Percentiles rank a stretch among this genome's conserved stretches.
These are phyloP conservation scores for Molossus alvarezi DNA, from an alignment of 2,797 vertebrate species.

Conservation along the genomic window DNA sequence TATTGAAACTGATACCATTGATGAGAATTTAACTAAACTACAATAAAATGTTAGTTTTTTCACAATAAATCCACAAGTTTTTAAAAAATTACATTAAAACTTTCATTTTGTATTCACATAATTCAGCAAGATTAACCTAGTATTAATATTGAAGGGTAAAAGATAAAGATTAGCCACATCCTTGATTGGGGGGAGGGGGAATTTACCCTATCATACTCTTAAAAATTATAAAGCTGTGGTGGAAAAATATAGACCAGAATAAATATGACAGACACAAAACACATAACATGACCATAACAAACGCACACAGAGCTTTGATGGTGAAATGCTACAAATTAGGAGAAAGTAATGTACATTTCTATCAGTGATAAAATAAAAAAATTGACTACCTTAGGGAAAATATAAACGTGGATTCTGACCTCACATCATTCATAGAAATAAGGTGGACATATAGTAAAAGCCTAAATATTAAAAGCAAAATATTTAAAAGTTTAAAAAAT, in stretches of 20 bases:
- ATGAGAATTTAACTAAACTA: not conserved
- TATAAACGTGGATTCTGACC: not conserved
- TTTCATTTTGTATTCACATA: not conserved
- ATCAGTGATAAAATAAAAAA: not conserved
- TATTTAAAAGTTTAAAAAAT: conserved; percentile 9
- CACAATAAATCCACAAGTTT: not conserved
- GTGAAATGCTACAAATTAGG: not conserved
- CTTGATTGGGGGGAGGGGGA: not conserved
- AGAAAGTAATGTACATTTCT: not conserved
- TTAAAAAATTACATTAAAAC: conserved; percentile 55
- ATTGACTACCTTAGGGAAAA: not conserved
- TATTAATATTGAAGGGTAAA: not conserved
- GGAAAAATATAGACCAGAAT: not conserved
- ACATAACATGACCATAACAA: not conserved
- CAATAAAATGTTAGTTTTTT: not conserved
- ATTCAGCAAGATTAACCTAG: not conserved
- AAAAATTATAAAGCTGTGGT: not conserved
- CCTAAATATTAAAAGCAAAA: not conserved
- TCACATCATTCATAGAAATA: conserved; percentile 23
- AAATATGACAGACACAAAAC: not conserved
- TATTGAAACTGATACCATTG: not conserved
- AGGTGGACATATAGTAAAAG: not conserved
- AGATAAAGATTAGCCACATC: not conserved
- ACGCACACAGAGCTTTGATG: not conserved
- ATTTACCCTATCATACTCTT: not conserved